Conservation (phyloP, 2,888 invertebrate species). For the Campaea margaritaria region DNA sequence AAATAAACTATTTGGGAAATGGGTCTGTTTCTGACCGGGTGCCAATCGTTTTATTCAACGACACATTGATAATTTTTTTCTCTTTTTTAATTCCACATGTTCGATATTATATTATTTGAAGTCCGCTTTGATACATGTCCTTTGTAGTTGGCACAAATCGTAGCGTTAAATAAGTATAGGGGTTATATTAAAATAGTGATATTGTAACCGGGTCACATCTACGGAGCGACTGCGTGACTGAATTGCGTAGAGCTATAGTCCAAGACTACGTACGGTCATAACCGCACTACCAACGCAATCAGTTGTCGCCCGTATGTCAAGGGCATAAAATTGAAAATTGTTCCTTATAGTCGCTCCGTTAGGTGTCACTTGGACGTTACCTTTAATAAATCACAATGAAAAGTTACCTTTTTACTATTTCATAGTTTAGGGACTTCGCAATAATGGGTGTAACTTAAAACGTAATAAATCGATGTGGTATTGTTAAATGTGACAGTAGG, state of each 20-base stretch:
- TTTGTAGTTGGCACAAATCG: conserved; percentile 7
- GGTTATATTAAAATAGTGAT: conserved; percentile 9
- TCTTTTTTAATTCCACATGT: too few species aligned
- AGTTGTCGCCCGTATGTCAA: not conserved
- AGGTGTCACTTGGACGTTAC: conserved; percentile 20
- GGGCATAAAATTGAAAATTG: conserved; percentile 3
- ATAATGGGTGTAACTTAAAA: conserved; percentile 24
- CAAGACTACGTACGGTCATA: not conserved
- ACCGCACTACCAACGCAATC: not conserved
- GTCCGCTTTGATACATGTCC: not conserved
- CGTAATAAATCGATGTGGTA: conserved; percentile 25
- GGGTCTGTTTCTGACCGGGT: too few species aligned
- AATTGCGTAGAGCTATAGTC: not conserved
- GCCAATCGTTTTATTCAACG: too few species aligned
- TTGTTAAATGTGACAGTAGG: conserved; percentile 38
- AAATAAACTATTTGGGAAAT: too few species aligned
- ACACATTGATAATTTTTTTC: too few species aligned
- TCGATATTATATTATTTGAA: not conserved
- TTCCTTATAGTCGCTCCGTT: conserved; percentile 5
- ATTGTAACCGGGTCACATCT: conserved; percentile 14
- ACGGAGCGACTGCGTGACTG: not conserved
- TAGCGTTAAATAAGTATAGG: not conserved
- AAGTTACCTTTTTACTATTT: conserved; percentile 41
- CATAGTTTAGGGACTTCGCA: conserved; percentile 21
- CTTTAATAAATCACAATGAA: conserved; percentile 27